phyloP scores from a whole-genome alignment of 2,113 vertebrate genomes.

The Phalacrocorax aristotelis region DNA sequence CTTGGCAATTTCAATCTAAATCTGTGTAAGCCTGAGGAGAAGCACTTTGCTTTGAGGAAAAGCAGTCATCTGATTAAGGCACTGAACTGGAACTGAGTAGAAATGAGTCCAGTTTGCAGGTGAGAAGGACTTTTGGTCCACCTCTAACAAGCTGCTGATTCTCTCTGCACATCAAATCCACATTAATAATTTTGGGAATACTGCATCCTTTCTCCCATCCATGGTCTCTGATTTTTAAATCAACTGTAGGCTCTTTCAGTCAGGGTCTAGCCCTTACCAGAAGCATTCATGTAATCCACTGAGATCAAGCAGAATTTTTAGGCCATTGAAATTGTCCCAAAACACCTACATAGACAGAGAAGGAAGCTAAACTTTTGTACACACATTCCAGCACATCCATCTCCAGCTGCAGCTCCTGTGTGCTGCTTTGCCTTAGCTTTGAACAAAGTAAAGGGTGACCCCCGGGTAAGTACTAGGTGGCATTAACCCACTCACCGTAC shows the following conservation, averaged over 20 bases:
- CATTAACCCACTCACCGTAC: not conserved
- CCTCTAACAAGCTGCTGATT: not conserved
- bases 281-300: not conserved
- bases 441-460: not conserved
- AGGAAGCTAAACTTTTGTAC: not conserved
- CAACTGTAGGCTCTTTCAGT: rapidly evolving
- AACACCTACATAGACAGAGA: not conserved
- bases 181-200: not conserved
- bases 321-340: not conserved
- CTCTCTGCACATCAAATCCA: not conserved
- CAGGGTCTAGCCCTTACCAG: not conserved
- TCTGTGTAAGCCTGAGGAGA: not conserved
- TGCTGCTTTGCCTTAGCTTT: not conserved
- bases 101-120: not conserved
- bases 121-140: not conserved
- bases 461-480: not conserved
- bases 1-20: not conserved
- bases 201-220: not conserved
- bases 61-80: not conserved
- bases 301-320: not conserved
- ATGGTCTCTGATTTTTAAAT: not conserved
- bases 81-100: not conserved
- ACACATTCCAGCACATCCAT: not conserved
- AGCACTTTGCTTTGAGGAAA: not conserved
- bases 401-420: not conserved